Evolutionary conservation across 2,113 vertebrate genomes (phyloP).

Genomic region (Myanophis thanlyinensis): DNA sequence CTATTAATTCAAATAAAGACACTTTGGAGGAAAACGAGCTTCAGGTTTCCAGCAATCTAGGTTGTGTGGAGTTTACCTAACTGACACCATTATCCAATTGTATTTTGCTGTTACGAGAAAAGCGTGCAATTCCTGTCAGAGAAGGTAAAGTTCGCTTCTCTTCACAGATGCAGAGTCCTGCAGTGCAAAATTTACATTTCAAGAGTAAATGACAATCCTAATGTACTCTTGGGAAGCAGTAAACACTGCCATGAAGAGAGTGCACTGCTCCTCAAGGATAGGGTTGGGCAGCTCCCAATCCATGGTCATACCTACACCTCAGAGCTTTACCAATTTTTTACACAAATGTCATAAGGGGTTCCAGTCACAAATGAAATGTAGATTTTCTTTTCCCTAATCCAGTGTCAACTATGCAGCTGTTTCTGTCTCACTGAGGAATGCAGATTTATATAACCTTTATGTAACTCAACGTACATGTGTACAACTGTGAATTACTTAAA

Average conservation of each 20-base stretch:
- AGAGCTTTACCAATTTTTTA: background rate
- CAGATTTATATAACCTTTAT: background rate
- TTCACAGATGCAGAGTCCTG: background rate
- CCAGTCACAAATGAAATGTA: background rate
- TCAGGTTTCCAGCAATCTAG: constrained; percentile 11
- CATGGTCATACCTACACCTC: background rate
- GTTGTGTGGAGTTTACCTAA: background rate
- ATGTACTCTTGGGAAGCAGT: background rate
- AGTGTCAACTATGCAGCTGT: background rate
- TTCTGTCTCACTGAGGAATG: background rate
- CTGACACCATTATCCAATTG: background rate
- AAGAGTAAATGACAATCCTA: background rate
- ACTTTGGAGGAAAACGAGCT: constrained; percentile 22
- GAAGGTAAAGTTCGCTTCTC: background rate
- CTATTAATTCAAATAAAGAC: constrained; percentile 46
- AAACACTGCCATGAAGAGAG: background rate
- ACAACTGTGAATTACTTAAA: background rate
- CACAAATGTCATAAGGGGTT: background rate
- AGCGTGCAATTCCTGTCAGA: background rate
- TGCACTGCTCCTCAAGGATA: background rate
- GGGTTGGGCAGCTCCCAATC: background rate
- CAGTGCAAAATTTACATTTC: background rate
- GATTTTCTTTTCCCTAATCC: background rate
- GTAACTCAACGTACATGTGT: background rate
- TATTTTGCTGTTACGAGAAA: background rate